Conservation (phyloP, 2,888 invertebrate species). For the Apocheima hispidaria region DNA sequence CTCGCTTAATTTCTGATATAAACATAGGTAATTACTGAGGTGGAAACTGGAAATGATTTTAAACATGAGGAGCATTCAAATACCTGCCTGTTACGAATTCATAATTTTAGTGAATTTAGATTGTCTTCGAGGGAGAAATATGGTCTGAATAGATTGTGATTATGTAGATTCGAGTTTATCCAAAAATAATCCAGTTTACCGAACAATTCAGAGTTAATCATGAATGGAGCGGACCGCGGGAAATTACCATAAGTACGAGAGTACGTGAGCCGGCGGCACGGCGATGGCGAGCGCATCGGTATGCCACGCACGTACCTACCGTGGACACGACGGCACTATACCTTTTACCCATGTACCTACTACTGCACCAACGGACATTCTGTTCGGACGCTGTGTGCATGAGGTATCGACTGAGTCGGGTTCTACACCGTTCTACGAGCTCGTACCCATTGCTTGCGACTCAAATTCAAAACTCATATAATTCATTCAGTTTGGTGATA, state of each 20-base stretch:
- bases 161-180: neutral
- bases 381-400: constrained; percentile 10
- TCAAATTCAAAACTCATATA: too few relatives aligned
- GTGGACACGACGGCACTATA: neutral
- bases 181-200: neutral
- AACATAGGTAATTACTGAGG: constrained; percentile 14
- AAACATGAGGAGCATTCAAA: neutral
- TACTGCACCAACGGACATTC: constrained; percentile 32
- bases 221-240: constrained; percentile 7
- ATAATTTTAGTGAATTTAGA: too few relatives aligned
- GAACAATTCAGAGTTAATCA: neutral
- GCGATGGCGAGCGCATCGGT: constrained; percentile 8
- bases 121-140: too few relatives aligned
- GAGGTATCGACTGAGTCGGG: neutral
- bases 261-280: constrained; percentile 5
- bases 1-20: constrained; percentile 26
- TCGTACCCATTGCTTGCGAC: too few relatives aligned
- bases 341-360: constrained; percentile 12
- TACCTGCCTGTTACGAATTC: too few relatives aligned
- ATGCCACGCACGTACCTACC: constrained; percentile 11
- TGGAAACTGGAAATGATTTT: constrained; percentile 12
- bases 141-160: neutral
- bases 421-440: too few relatives aligned
- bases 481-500: too few relatives aligned
- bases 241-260: neutral